Evolutionary conservation across 2,797 vertebrate species (phyloP), one percentile per base, ranked within the genome.

Genomic region (Phalloptychus januarius): DNA sequence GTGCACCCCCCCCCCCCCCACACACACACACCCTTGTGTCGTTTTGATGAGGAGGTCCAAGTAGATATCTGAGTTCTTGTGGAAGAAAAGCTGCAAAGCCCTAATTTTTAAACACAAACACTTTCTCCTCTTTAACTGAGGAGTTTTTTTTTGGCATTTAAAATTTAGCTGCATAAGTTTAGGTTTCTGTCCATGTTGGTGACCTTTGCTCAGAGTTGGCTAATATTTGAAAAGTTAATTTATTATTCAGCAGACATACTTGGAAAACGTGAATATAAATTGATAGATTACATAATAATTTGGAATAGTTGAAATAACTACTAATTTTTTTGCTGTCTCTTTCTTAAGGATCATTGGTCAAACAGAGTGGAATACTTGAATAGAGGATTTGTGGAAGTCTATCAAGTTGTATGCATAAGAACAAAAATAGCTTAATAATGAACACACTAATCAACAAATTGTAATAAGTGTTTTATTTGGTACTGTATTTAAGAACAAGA

Each of bases 21-120:
- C 54, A 71, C 79, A 50, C 75, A 56, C 63, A 65, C 72, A 42
- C 63, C n/a, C 25, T 15, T 36, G 71, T 89, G 89, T 84, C 82
- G 88, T 83, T 87, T 87, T 87, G 83, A 90, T 80, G 88, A 87
- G 82, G 87, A 82, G 78, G 83, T 89, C 87, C 81, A 81, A 75
- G 75, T 61, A 85, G 78, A 81, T 86, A 88, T 78, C 50, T 85
- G 13, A 72, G 44, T 61, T 85, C 70, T 61, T 40, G 28, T 45
- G 15, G 72, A 79, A 83, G 0, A 3, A 54, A 75, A 82, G 48
- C 69, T 82, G 33, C 45, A 2, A 81, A 78, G 52, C 75, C 56
- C 61, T 74, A 77, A 25, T 16, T 50, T 72, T 83, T 58, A 18
- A 25, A 85, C 76, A 82, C 74, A 83, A 83, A 83, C 42, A 4